Evolutionary conservation across 2,797 vertebrate genomes (phyloP).

Genomic region (Rousettus madagascariensis): DNA sequence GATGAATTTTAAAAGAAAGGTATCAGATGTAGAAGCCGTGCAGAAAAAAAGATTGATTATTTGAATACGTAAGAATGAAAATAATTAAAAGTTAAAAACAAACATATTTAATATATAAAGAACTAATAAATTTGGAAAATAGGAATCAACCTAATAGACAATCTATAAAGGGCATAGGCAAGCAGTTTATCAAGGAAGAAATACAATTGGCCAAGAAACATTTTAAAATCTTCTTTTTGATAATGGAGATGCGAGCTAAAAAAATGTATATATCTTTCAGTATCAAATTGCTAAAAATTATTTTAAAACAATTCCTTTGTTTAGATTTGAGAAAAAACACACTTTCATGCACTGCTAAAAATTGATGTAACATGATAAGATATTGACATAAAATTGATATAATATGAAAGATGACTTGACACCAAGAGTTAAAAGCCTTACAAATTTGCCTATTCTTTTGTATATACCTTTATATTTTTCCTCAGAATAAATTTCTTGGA

Average conservation of each 20-base stretch:
- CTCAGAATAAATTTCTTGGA: neutral
- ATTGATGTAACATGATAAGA: neutral
- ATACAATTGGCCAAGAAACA: neutral
- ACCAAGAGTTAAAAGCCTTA: neutral
- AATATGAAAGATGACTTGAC: neutral
- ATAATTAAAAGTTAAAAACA: neutral
- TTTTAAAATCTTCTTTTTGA: neutral
- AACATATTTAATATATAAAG: neutral
- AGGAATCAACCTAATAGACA: neutral
- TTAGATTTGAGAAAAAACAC: neutral
- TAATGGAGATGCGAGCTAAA: neutral
- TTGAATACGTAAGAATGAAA: neutral
- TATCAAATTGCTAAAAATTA: neutral
- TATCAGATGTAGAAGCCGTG: neutral
- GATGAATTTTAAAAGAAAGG: neutral
- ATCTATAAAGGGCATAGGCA: neutral
- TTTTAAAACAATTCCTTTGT: neutral
- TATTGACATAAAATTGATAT: neutral
- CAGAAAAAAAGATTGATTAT: neutral
- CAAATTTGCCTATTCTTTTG: neutral
- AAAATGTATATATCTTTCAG: neutral
- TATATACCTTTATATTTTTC: neutral
- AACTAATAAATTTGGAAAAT: neutral
- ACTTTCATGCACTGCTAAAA: neutral
- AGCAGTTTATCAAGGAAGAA: neutral